Evolutionary conservation across 2,797 vertebrate genomes (phyloP).

Genomic region (Epinephelus awoara): DNA sequence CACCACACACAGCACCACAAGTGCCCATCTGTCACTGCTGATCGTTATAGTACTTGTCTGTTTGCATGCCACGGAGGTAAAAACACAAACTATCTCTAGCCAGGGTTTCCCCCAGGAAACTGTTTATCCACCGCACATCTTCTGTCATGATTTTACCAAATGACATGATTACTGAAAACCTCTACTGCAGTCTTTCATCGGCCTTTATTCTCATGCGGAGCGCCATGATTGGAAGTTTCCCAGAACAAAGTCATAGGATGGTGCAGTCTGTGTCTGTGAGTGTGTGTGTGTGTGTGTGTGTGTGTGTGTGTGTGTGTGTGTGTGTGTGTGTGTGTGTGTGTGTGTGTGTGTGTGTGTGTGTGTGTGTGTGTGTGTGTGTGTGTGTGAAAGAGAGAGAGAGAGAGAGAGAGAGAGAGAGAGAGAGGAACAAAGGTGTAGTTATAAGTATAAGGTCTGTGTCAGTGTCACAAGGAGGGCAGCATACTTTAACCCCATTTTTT

Average conservation of each 20-base stretch:
- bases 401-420: too few species aligned
- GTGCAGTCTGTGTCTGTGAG: too few species aligned
- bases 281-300: too few species aligned
- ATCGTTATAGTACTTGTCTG: background rate
- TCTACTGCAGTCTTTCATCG: background rate
- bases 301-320: too few species aligned
- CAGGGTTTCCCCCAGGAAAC: constrained; percentile 1
- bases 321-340: too few species aligned
- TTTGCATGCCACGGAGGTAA: background rate
- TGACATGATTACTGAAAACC: background rate
- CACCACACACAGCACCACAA: background rate
- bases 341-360: too few species aligned
- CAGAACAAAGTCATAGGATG: background rate
- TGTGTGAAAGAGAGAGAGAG: too few species aligned
- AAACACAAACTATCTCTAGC: background rate
- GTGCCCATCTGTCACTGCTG: background rate
- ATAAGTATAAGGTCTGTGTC: too few species aligned
- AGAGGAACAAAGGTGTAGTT: too few species aligned
- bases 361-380: too few species aligned
- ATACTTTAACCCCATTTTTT: too few species aligned
- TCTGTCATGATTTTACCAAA: background rate
- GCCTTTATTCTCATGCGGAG: background rate
- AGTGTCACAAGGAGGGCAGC: too few species aligned
- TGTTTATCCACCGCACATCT: background rate
- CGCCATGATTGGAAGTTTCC: background rate